Conservation (phyloP, 2,888 invertebrate genomes). For the Gortyna flavago region DNA sequence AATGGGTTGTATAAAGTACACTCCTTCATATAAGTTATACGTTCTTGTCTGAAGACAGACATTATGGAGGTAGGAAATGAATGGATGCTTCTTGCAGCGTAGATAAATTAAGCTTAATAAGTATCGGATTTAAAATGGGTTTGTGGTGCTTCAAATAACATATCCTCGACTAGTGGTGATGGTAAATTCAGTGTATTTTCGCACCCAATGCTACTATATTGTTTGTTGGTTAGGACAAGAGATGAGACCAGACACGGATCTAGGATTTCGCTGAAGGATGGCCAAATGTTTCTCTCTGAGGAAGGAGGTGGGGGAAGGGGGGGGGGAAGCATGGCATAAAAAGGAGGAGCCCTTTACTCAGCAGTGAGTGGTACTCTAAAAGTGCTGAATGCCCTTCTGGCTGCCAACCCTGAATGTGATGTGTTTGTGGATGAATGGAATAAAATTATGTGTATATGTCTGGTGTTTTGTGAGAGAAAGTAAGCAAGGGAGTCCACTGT, state of each 20-base stretch:
- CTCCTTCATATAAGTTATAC: slow-evolving; percentile 14
- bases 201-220: background rate
- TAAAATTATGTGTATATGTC: too few relatives aligned
- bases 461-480: too few relatives aligned
- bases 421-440: too few relatives aligned
- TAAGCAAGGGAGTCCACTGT: too few relatives aligned
- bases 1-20: slow-evolving; percentile 27
- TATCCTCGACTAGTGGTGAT: background rate
- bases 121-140: slow-evolving; percentile 5
- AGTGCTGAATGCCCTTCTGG: too few relatives aligned
- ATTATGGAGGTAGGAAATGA: background rate
- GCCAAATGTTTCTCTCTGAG: background rate
- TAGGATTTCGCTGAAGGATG: background rate
- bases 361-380: too few relatives aligned
- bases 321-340: background rate
- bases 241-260: background rate
- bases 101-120: slow-evolving; percentile 10
- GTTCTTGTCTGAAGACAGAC: slow-evolving; percentile 23
- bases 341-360: background rate
- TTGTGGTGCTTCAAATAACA: background rate
- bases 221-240: background rate
- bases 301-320: too few relatives aligned
- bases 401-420: too few relatives aligned
- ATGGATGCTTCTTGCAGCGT: background rate
- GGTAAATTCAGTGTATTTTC: background rate